Evolutionary conservation across 2,888 invertebrate species (phyloP), one percentile per base, ranked within the genome.

Genomic region (Pocota personata): DNA sequence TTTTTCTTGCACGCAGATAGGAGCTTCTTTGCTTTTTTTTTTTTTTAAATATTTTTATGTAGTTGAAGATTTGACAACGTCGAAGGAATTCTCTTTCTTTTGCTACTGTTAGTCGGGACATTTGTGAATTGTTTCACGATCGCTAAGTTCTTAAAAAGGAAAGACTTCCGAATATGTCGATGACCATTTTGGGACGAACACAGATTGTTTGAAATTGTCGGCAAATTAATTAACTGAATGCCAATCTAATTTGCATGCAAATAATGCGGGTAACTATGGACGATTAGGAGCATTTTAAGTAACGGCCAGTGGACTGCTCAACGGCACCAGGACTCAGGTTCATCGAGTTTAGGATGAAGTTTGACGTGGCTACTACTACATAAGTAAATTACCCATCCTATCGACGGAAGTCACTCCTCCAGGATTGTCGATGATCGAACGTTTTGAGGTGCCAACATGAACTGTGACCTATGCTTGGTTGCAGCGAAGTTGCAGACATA

Each of bases 201-300:
- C 27, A 46, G 64, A 66, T 73, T 37, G 27, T 73, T 73, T 64
- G 16, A 48, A 77, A 52, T 21, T 69, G 43, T 43, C 19, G 64
- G 69, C 79, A 84, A 84, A 84, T 79, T 84, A 75, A 79, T 84
- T 75, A 79, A 69, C 69, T 50, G 67, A 10, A 52, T 32, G 35
- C 21, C 52, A 52, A 77, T 73, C 84, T 78, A 62, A 64, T 79
- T 83, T 79, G 73, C 80, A 80, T 73, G 64, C 72, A 72, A 64
- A 62, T 46, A 8, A 14, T 3, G 40, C 3, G 24, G 24, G 58
- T 57, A 69, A 19, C 46, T 58, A 58, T 71, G 71, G 57, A 32
- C 32, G 69, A 69, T 69, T 55, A 55, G 2, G 24, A 4, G 24
- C 24, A 24, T 24, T 24, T 24, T 24, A 2, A 24, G 4, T 24